Base-by-base conservation (phyloP, 2,113 vertebrate species). In the Ceuthmochares aereus region DNA sequence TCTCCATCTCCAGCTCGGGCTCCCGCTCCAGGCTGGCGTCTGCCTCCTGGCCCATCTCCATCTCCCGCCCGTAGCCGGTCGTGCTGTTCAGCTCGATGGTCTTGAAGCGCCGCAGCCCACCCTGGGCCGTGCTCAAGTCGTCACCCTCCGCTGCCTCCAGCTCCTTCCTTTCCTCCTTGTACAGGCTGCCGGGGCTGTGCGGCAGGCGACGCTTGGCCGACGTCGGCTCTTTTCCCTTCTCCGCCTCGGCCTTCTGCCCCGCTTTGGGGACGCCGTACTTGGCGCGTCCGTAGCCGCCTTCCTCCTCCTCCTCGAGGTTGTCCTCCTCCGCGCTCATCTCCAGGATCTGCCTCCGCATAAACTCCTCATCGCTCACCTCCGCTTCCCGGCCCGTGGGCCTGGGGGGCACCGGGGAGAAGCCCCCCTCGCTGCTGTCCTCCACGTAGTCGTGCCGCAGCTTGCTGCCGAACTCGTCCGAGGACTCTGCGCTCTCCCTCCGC, bases 291-390 rank as follows among this genome's bases (percentile, higher is more conserved):
- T 96, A 98, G 73, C 98, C 98, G 3, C 98, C 99, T 12, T 98
- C 98, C 70, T 99, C 98, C 3, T 99, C 99, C 86, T 99, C 99
- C 59, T 98, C 98, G 2, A 98, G 89, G 81, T 99, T 99, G 90
- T 99, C 99, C 94, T 99, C 99, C 96, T 99, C 99, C 0, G 99
- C 99, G 18, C 99, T 99, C 99, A 99, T 99, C 97, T 99, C 99
- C 96, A 99, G 97, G 76, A 99, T 99, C 96, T 99, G 99, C 88
- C 98, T 98, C 77, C 99, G 98, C 99, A 99, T 99, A 95, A 99
- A 99, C 51, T 99, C 99, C 96, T 99, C 99, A n/a, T 99, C 99
- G 0, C 98, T 98, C 85, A 98, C 80, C 4, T 98, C 98, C 12
- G 98, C 98, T 42, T 98, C 98, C 60, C 87, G 96, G 88, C 98